phyloP scores from a whole-genome alignment of 2,113 vertebrate species.

The Pygoscelis antarcticus region DNA sequence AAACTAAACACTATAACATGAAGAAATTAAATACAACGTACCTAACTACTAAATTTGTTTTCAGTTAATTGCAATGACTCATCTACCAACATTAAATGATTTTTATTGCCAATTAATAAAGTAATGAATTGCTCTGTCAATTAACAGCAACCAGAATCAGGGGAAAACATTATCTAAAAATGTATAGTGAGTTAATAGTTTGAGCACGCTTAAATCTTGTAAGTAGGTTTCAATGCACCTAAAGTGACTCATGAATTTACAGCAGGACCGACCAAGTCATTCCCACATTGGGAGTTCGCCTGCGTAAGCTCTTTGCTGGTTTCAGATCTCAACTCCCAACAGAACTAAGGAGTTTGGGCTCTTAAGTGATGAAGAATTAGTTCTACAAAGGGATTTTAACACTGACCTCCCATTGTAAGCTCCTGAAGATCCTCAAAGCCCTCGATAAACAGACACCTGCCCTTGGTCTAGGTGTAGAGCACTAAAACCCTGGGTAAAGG shows the following conservation, averaged over 20 bases:
- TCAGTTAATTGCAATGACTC: neutral
- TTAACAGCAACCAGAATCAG: neutral
- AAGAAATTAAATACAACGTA: neutral
- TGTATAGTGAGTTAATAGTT: neutral
- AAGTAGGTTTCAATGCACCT: neutral
- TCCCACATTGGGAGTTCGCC: neutral
- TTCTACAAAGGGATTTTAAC: neutral
- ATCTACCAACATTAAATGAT: neutral
- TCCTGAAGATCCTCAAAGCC: neutral
- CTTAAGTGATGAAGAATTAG: neutral
- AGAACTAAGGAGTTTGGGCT: neutral
- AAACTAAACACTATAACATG: neutral
- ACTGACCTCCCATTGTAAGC: neutral
- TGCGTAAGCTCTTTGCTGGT: neutral
- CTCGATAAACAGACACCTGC: neutral
- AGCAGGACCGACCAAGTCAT: neutral
- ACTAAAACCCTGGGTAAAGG: neutral
- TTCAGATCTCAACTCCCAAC: neutral
- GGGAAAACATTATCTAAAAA: neutral
- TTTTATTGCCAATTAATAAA: conserved; percentile 4
- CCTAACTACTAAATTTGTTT: neutral
- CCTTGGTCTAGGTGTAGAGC: neutral
- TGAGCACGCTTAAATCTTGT: neutral
- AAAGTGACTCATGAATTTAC: neutral
- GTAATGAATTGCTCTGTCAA: neutral